Base-by-base conservation (phyloP, 2,888 invertebrate species). In the Pantelozetes paolii region DNA sequence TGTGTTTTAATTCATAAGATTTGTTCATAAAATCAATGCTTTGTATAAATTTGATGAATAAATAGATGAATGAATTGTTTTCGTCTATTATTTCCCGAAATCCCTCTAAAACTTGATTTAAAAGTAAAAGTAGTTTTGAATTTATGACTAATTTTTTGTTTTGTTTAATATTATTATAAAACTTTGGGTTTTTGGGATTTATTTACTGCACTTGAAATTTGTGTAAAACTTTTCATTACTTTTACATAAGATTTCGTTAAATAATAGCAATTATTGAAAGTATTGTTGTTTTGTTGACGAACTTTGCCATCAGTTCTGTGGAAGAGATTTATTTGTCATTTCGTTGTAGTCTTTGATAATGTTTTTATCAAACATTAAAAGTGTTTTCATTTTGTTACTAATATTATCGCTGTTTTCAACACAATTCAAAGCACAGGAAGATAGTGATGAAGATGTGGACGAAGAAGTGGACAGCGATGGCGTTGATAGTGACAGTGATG, bases 341-440 rank as follows among this genome's bases (percentile, higher is more conserved):
- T 57, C 15, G 57, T n/a, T 57, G 15, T n/a, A n/a, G 3, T 48
- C 3, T 48, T 5, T n/a, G 9, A 62, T n/a, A 62, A 62, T 62
- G 62, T 32, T 62, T 62, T 62, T 62, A n/a, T 23, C 42, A 8
- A 67, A 23, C 1, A 67, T 42, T 40, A 67, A 67, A 67, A 40
- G 67, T 23, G 11, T 67, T n/a, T 11, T 67, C 8, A 20, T 42
- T 67, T 67, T 67, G 2, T 3, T 42, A 20, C 23, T 67, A 8
- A 67, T 67, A 32, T 67, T 67, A 42, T 32, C 62, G n/a, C 18
- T 67, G 23, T 67, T 67, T 67, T 36, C 42, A 20, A 2, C 11
- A 11, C 42, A 42, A 67, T 36, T 40, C n/a, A 23, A 5, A n/a
- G 40, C 40, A 40, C 67, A 67, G n/a, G 40, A 67, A 23, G 42